phyloP scores from a whole-genome alignment of 35 echinoderm and acorn worm genomes.

The Ophioderma brevispina region DNA sequence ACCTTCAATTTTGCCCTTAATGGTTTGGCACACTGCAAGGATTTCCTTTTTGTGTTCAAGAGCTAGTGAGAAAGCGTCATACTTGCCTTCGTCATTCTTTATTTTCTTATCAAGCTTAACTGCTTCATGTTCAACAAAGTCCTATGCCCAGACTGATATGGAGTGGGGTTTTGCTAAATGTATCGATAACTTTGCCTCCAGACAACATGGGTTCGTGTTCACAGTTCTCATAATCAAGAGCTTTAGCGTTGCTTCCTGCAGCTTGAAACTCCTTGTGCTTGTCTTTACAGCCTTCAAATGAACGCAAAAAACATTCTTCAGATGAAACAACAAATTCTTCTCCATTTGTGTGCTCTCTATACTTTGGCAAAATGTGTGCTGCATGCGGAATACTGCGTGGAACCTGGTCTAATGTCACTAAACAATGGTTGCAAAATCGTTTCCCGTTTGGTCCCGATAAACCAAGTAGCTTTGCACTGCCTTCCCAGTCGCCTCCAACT shows the following conservation, averaged over 20 bases:
- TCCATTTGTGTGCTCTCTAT: background rate
- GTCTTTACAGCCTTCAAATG: background rate
- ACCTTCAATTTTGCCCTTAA: background rate
- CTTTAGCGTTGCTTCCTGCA: background rate
- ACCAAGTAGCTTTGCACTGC: background rate
- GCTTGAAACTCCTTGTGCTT: background rate
- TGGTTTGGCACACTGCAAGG: background rate
- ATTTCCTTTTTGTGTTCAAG: background rate
- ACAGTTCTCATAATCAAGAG: background rate
- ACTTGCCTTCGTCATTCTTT: background rate
- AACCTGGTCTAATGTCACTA: background rate
- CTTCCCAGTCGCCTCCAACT: background rate
- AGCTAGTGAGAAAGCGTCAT: background rate
- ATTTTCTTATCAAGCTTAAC: background rate
- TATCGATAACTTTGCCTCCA: background rate
- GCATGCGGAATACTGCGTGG: background rate
- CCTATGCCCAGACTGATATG: conserved; percentile 6
- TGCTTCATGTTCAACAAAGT: background rate
- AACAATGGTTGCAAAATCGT: background rate
- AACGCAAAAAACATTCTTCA: background rate
- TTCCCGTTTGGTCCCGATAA: conserved; percentile 15
- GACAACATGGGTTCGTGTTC: background rate
- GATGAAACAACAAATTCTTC: background rate
- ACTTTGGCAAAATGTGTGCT: background rate
- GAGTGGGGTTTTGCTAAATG: conserved; percentile 5